Conservation (phyloP, 2,888 invertebrate genomes). For the Tanytarsus gracilentus region DNA sequence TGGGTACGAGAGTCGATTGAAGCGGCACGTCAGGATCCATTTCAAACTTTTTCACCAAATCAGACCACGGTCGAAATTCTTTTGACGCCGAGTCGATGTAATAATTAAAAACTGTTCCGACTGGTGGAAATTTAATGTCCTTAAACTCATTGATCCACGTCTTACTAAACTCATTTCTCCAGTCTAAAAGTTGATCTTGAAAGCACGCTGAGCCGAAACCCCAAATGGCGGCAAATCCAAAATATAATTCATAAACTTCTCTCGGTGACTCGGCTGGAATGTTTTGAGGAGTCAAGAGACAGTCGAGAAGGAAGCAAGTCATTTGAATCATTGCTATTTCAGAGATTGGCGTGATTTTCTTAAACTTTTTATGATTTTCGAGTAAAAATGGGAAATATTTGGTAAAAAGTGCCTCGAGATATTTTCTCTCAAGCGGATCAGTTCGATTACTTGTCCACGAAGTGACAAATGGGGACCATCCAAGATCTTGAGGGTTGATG, state of each 20-base stretch:
- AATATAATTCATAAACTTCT: conserved; percentile 91
- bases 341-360: conserved; percentile 90
- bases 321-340: conserved; percentile 92
- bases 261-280: conserved; percentile 84
- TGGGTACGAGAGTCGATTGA: conserved; percentile 87
- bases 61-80: conserved; percentile 82
- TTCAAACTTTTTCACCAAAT: conserved; percentile 82
- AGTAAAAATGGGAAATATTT: conserved; percentile 90
- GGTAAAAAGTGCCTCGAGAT: conserved; percentile 85
- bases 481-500: conserved; percentile 91
- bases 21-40: conserved; percentile 84
- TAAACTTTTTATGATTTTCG: conserved; percentile 83
- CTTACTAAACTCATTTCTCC: conserved; percentile 80
- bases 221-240: conserved; percentile 94
- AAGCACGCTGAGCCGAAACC: conserved; percentile 97
- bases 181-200: conserved; percentile 78
- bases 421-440: conserved; percentile 64
- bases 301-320: conserved; percentile 81
- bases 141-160: conserved; percentile 98
- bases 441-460: conserved; percentile 78
- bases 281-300: conserved; percentile 71
- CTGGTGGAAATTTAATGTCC: conserved; percentile 80
- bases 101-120: conserved; percentile 91
- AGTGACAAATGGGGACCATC: conserved; percentile 90
- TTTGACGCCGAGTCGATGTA: conserved; percentile 86